These are phyloP conservation scores for Etheostoma perlongum DNA, from an alignment of 2,797 vertebrate species.

Conservation along the genomic window DNA sequence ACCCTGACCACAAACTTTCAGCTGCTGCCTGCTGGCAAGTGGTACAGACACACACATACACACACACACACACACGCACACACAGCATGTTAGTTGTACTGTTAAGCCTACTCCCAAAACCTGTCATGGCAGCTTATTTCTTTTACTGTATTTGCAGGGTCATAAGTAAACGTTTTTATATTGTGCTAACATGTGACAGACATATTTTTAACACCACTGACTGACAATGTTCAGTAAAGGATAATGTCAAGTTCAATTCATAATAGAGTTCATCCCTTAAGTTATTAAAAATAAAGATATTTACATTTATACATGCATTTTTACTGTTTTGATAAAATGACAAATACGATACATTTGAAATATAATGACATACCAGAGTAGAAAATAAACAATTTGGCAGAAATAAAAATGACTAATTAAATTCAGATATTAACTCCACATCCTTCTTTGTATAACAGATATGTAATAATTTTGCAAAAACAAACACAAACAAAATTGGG, in stretches of 20 bases:
- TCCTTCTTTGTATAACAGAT: background rate
- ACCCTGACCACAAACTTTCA: too few species aligned
- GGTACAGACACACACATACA: too few species aligned
- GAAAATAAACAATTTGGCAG: background rate
- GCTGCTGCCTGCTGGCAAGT: too few species aligned
- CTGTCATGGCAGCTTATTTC: background rate
- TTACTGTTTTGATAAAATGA: background rate
- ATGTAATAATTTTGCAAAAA: background rate
- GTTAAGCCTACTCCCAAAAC: slow-evolving; percentile 3
- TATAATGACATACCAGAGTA: background rate
- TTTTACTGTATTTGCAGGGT: background rate
- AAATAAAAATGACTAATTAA: background rate
- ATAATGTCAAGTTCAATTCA: background rate
- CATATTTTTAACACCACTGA: background rate
- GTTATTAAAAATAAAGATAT: background rate
- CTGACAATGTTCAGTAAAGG: background rate
- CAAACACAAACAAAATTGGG: too few species aligned
- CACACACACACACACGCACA: too few species aligned
- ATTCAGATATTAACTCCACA: background rate
- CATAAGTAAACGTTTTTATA: background rate
- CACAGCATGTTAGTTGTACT: too few species aligned
- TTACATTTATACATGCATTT: background rate
- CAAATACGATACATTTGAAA: background rate
- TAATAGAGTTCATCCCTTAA: background rate
- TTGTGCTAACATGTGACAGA: background rate